Evolutionary conservation across 23 tunicate genomes (phyloP).

Genomic region (Oikopleura albicans): DNA sequence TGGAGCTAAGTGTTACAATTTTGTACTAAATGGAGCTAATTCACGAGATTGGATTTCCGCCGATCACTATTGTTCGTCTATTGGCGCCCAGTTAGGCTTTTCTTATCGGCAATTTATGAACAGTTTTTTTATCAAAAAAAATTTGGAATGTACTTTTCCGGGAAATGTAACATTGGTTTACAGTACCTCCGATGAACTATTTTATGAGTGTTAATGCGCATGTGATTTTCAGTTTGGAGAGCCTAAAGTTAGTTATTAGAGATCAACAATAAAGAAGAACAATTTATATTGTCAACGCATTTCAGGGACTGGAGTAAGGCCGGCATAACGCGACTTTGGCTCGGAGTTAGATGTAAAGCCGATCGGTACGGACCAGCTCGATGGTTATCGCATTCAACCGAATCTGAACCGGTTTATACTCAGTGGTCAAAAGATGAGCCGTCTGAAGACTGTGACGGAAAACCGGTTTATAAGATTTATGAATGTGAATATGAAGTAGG

Average conservation of each 20-base stretch:
- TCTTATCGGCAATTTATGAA: no score
- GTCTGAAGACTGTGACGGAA: background rate
- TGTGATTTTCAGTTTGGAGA: no score
- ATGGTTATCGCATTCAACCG: background rate
- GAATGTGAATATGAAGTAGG: no score
- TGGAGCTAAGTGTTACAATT: constrained; percentile 50
- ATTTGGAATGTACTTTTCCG: no score
- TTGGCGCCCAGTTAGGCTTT: no score
- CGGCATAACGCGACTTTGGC: background rate
- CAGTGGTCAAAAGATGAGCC: background rate
- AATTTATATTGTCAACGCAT: background rate
- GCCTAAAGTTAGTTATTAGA: no score
- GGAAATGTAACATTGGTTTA: no score
- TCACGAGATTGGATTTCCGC: constrained; percentile 49
- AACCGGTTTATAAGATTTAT: no score
- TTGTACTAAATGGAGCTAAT: constrained; percentile 50
- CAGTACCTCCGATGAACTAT: no score
- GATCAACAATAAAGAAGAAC: background rate
- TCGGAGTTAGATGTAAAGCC: background rate
- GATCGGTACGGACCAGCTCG: background rate
- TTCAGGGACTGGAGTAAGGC: background rate
- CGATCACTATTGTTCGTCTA: constrained; percentile 24
- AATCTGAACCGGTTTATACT: background rate
- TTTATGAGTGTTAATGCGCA: no score
- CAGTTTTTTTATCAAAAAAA: no score